Conservation (phyloP, 92 coral and sea anemone species). For the Heliopora coerulea region DNA sequence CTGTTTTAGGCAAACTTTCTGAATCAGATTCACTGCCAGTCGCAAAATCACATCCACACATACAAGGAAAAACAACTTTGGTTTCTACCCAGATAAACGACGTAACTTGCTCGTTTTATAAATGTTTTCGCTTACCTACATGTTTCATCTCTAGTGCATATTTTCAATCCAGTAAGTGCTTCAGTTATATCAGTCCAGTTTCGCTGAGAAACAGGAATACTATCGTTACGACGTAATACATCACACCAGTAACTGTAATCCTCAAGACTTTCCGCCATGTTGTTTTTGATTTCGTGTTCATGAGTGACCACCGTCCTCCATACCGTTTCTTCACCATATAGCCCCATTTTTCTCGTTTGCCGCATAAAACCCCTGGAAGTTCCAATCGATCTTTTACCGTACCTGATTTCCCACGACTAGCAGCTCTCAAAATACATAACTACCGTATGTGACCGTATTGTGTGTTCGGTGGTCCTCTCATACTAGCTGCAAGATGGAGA, state of each 20-base stretch:
- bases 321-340: background rate
- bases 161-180: slow-evolving; percentile 12
- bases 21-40: background rate
- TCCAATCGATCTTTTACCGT: too few relatives aligned
- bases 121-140: slow-evolving; percentile 11
- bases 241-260: slow-evolving; percentile 18
- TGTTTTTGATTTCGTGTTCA: background rate
- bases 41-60: too few relatives aligned
- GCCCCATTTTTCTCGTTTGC: background rate
- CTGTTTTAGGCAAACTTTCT: background rate
- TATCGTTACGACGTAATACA: slow-evolving; percentile 4
- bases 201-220: background rate
- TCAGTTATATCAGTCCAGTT: slow-evolving; percentile 20
- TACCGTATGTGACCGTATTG: too few relatives aligned
- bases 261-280: slow-evolving; percentile 21
- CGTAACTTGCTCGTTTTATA: background rate
- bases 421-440: too few relatives aligned
- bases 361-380: too few relatives aligned
- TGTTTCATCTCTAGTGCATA: background rate
- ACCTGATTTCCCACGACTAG: too few relatives aligned
- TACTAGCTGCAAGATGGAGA: too few relatives aligned
- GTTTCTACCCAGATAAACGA: too few relatives aligned
- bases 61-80: too few relatives aligned
- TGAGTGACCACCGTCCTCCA: background rate
- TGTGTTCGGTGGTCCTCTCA: too few relatives aligned